Evolutionary conservation across 1,140 invertebrate species (phyloP), one percentile per base, ranked within the genome.

Genomic region (Drosophila oshimai): DNA sequence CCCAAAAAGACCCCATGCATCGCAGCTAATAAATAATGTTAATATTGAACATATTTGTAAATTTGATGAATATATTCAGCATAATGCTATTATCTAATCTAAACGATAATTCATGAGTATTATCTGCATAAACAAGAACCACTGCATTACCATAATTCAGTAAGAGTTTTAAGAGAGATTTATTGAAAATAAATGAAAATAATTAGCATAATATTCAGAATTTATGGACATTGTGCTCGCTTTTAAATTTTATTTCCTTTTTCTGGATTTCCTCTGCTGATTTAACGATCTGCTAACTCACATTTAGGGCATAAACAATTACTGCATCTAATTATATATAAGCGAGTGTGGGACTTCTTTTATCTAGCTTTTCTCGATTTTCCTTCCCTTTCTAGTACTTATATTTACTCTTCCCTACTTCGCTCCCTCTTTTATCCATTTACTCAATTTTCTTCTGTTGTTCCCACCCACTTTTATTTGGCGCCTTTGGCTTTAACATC

Each of bases 391-490:
- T 39, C 39, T 18, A 58, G 26, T 10, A 10, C 55, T 39, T 29
- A 26, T 12, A 18, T 34, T n/a, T n/a, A 33, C 36, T 24, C 17
- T 13, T 37, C 17, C 17, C 13, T 7, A 7, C 26, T 50, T 29
- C 17, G 17, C 29, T 26, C 1, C n/a, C 4, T 34, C 20, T 45
- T 33, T 22, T 29, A 33, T 22, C 3, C 9, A 42, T 62, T 55
- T 45, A 45, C 20, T 7, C 15, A 0, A 4, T 24, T 54, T 36
- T 18, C 31, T 22, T 24, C 5, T 33, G 9, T 28, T 51, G 36
- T 47, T 39, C 36, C 67, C 67, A 58, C 49, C 73, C 57, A 45
- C 64, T 77, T 62, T 68, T 58, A 64, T 54, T 83, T 77, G 77
- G 73, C 77, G 78, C 78, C 73, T 70, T 47, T 10, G 36, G 64